Base-by-base conservation (phyloP, 2,888 invertebrate species). In the Invenusta paracnida region DNA sequence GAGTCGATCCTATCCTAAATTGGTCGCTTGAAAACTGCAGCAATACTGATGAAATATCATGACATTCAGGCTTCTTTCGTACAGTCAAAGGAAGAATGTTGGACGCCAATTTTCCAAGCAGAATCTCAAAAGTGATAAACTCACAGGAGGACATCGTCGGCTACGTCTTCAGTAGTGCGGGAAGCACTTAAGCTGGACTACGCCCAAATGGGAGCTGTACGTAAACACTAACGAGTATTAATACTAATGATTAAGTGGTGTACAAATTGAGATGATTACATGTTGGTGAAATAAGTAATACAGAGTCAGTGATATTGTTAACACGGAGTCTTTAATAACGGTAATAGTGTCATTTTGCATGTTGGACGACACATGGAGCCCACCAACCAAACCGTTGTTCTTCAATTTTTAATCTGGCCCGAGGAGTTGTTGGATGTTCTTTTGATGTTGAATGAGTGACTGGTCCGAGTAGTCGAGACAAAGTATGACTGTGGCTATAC, bases 341-440 rank as follows among this genome's bases (percentile, higher is more conserved):
- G 23, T 13, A 13, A 73, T 23, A 73, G 73, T 73, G 73, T 73
- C 25, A 73, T 11, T 48, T 48, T 48, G 17, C 17, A 73, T 73
- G 11, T 73, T 23, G 27, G 73, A 73, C 25, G 27, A 73, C 73
- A 73, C 27, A 5, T 73, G 73, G 73, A 73, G 73, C 73, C 73
- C 73, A 73, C 73, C 73, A 73, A 73, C 73, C 25, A 73, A 73
- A 73, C 73, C 73, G 73, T 73, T 73, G 73, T 25, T 73, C 73
- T 73, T 73, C 73, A 25, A 73, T 73, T 73, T 73, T 73, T 23
- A 73, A 25, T 73, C 11, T 73, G 73, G 73, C 73, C 73, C 73
- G 73, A 23, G 73, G 73, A 73, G 73, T 25, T 73, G 23, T 73
- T 23, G 73, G 73, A 73, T 73, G 73, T 23, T 23, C 25, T 25